A percentile compares a stretch with the other conserved stretches of the same genome.
phyloP scores from a whole-genome alignment of 2,113 vertebrate species.

The Pseudois nayaur region DNA sequence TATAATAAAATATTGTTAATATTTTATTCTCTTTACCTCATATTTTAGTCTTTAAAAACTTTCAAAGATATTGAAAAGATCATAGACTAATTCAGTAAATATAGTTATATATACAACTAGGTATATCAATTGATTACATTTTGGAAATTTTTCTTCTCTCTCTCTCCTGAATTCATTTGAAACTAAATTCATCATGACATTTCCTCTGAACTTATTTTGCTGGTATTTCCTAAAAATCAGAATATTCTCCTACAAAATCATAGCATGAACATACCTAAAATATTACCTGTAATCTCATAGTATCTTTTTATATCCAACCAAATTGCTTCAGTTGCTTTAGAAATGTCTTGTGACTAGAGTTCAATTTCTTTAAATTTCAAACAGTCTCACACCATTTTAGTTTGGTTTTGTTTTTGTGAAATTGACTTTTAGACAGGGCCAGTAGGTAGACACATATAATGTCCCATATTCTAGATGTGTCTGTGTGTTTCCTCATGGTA shows the following conservation, averaged over 20 bases:
- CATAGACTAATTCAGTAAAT: background rate
- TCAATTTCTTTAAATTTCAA: background rate
- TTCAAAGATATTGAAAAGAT: background rate
- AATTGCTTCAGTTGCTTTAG: background rate
- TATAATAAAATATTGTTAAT: background rate
- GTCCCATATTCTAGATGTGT: background rate
- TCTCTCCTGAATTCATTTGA: background rate
- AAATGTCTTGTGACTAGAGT: background rate
- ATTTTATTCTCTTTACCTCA: background rate
- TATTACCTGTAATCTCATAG: background rate
- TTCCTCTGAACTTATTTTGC: background rate
- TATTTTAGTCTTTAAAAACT: background rate
- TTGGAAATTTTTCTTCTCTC: background rate
- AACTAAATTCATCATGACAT: background rate
- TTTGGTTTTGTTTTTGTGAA: background rate
- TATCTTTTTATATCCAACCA: background rate
- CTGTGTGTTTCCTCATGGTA: background rate
- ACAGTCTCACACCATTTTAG: background rate
- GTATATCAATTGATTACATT: background rate
- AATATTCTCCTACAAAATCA: background rate
- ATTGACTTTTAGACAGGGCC: background rate
- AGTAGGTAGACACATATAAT: background rate
- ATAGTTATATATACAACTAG: background rate
- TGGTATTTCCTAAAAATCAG: background rate
- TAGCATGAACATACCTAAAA: background rate